Conservation (phyloP, 2,888 invertebrate species). For the Synergus laeviventris region DNA sequence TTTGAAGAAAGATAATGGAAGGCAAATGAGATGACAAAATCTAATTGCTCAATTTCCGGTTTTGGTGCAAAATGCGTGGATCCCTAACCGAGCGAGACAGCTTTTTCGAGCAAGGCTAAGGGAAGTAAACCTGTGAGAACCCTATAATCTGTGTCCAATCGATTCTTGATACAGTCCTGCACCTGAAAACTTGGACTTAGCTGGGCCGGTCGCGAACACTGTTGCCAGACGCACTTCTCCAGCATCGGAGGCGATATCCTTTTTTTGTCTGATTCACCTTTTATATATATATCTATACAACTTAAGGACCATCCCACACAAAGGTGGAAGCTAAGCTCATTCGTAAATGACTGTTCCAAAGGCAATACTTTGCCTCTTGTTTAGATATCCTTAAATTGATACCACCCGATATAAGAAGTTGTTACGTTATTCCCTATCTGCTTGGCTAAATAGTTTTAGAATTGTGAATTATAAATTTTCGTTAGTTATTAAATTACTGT, state of each 20-base stretch:
- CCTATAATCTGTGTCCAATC: constrained; percentile 33
- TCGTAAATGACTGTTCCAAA: not conserved
- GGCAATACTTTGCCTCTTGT: not conserved
- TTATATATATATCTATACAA: constrained; percentile 49
- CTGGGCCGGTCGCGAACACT: constrained; percentile 56
- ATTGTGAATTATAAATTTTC: too few relatives aligned
- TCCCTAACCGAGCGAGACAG: not conserved
- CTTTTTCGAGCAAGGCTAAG: not conserved
- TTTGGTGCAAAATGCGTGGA: not conserved
- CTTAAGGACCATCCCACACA: constrained; percentile 2
- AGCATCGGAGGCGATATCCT: constrained; percentile 51
- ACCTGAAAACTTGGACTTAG: constrained; percentile 50
- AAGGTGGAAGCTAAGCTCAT: not conserved
- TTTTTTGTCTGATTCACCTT: constrained; percentile 53
- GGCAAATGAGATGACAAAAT: not conserved
- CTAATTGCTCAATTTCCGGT: constrained; percentile 2
- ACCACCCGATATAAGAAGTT: too few relatives aligned
- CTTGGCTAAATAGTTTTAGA: too few relatives aligned
- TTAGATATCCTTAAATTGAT: not conserved
- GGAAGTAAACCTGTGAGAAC: not conserved
- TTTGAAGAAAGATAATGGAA: not conserved
- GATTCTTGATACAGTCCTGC: constrained; percentile 37
- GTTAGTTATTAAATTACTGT: too few relatives aligned
- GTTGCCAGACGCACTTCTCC: constrained; percentile 61
- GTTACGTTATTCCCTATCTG: too few relatives aligned